Percentiles rank a stretch among this genome's conserved stretches.
Evolutionary conservation across 64 coral and sea anemone species (phyloP).

Genomic region (Actinia tenebrosa): DNA sequence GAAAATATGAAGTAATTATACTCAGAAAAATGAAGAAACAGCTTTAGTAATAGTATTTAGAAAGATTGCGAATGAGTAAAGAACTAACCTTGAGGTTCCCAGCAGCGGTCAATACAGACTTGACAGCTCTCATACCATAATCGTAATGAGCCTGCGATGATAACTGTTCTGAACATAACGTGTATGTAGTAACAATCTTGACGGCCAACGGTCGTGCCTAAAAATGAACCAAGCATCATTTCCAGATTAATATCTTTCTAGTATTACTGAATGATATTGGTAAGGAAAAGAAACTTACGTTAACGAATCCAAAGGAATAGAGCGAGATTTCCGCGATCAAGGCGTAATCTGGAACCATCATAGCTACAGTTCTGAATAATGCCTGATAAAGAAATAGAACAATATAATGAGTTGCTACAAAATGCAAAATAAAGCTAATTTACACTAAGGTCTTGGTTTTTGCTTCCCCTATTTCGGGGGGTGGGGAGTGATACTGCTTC

Average conservation of each 20-base stretch:
- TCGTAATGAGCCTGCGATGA: conserved; percentile 99
- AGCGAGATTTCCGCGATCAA: conserved; percentile 97
- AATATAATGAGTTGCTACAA: not conserved
- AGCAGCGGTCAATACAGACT: conserved; percentile 96
- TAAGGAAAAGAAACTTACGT: conserved; percentile 43
- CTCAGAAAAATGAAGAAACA: not conserved
- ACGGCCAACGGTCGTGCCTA: conserved; percentile 92
- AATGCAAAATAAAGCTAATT: not conserved
- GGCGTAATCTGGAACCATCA: conserved; percentile 99
- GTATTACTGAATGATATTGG: not conserved
- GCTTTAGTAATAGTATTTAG: too few relatives aligned
- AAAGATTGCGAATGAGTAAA: not conserved
- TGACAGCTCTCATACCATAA: conserved; percentile 99
- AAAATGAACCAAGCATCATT: not conserved
- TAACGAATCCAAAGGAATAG: conserved; percentile 96
- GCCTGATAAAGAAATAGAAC: conserved; percentile 43
- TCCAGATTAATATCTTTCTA: not conserved
- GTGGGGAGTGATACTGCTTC: too few relatives aligned
- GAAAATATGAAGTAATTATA: not conserved
- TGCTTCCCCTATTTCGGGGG: too few relatives aligned
- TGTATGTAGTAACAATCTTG: conserved; percentile 98
- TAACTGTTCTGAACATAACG: conserved; percentile 90
- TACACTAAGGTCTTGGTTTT: too few relatives aligned
- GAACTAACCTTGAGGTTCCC: conserved; percentile 89
- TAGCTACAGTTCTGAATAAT: conserved; percentile 89